phyloP scores from a whole-genome alignment of 2,888 invertebrate genomes.

The Pandemis corylana region DNA sequence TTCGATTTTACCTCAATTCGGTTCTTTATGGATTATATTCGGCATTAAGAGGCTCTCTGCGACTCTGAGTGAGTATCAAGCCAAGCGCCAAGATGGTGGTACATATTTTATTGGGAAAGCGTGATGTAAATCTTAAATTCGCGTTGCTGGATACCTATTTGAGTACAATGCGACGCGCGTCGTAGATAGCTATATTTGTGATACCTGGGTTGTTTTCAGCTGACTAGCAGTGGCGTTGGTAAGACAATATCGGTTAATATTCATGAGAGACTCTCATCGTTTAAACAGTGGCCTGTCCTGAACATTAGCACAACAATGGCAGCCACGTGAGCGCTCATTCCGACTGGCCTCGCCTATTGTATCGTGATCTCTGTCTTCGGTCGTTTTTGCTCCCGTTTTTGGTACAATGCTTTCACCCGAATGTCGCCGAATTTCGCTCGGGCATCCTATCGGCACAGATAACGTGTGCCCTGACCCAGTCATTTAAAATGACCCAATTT shows the following conservation, averaged over 20 bases:
- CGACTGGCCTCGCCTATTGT: constrained; percentile 70
- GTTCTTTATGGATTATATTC: constrained; percentile 33
- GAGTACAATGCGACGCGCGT: constrained; percentile 18
- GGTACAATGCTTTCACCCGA: constrained; percentile 38
- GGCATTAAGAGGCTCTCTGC: constrained; percentile 25
- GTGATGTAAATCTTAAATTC: constrained; percentile 33
- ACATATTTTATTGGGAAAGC: constrained; percentile 34
- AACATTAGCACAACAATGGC: constrained; percentile 78
- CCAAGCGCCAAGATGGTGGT: constrained; percentile 13
- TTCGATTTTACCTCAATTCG: constrained; percentile 8
- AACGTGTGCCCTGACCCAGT: constrained; percentile 34
- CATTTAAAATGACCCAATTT: constrained; percentile 39
- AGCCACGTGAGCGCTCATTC: constrained; percentile 63
- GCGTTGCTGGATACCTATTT: constrained; percentile 1
- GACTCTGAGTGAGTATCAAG: constrained; percentile 26
- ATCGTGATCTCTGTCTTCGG: constrained; percentile 61
- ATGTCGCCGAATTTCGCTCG: constrained; percentile 29
- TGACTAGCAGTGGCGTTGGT: constrained; percentile 60
- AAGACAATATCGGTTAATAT: constrained; percentile 78
- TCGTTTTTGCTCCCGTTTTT: constrained; percentile 45
- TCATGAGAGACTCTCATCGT: constrained; percentile 68
- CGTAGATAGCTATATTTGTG: constrained; percentile 18
- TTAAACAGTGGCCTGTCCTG: constrained; percentile 61
- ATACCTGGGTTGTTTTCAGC: constrained; percentile 60
- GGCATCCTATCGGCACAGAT: constrained; percentile 18